These are phyloP conservation scores for Lamprotornis superbus DNA, from an alignment of 2,113 vertebrate species.

Conservation along the genomic window DNA sequence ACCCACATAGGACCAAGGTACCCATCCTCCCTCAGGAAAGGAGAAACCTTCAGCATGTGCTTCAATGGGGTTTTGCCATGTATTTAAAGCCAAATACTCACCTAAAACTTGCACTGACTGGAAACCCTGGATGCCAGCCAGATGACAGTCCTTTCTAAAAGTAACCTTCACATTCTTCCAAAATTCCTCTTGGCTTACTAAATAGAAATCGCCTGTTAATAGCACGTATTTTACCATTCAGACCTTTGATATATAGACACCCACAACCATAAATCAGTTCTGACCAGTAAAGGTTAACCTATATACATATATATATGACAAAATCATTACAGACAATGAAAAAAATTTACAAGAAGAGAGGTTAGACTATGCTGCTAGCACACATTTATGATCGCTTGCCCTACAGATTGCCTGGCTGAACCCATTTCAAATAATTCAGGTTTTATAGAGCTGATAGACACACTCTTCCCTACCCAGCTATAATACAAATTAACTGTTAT, in stretches of 20 bases:
- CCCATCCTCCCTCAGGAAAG: not conserved
- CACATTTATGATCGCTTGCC: not conserved
- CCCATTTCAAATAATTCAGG: not conserved
- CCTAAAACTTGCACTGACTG: not conserved
- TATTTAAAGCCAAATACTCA: not conserved
- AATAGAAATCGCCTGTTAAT: not conserved
- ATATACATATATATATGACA: not conserved
- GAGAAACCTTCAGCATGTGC: not conserved
- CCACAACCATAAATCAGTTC: conserved; percentile 25
- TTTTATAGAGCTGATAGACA: not conserved
- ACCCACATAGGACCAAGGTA: not conserved
- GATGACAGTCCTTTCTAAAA: not conserved
- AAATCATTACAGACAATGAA: conserved; percentile 32
- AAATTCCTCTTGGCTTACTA: conserved; percentile 23
- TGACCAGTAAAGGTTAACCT: not conserved
- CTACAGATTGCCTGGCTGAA: not conserved
- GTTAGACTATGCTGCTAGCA: not conserved
- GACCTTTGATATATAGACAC: conserved; percentile 17
- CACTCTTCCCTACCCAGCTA: not conserved
- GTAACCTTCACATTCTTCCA: not conserved
- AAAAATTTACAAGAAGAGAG: not conserved
- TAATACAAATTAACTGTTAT: not conserved
- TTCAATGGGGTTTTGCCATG: not conserved
- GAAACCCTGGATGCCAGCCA: conserved; percentile 16
- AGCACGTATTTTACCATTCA: not conserved